Evolutionary conservation across 2,113 vertebrate genomes (phyloP), one percentile per base, ranked within the genome.

Genomic region (Percopsis transmontana): DNA sequence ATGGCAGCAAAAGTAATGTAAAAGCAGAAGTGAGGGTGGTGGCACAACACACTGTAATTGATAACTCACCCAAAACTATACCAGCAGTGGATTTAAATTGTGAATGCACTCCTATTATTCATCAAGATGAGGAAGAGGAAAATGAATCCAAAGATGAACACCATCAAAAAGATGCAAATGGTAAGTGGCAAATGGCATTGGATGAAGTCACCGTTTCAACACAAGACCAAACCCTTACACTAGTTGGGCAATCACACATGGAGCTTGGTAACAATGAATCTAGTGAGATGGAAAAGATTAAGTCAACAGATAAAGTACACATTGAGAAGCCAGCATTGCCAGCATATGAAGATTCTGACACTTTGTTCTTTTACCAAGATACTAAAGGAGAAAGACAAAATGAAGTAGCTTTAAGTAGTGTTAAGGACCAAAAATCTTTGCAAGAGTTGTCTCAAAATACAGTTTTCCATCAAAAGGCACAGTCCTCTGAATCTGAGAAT

Each of bases 121-220:
- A 44, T 60, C 50, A 13, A 66, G 8, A 58, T 18, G 54, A 57
- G 21, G 11, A 27, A 53, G 27, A 57, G 53, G 57, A 66, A 14
- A 59, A 19, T 20, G 21, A 72, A 66, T 21, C 24, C 11, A 69
- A 66, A 62, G 11, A 57, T 68, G 51, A 24, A 58, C 24, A 56
- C 69, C 44, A 48, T 38, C 40, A 21, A 62, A 47, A 65, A 51
- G 19, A 10, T 58, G 53, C 18, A 64, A 58, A 66, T 67, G 41
- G 9, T 0, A 56, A 14, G n/a, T n/a, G n/a, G n/a, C n/a, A n/a
- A n/a, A n/a, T n/a, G 54, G 6, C 8, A 3, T 19, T 70, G 38
- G 55, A 70, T 48, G 55, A 68, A 47, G 16, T 11, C 76, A 21
- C 50, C 2, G 14, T 77, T 68, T 71, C 54, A 58, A 74, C 63